Evolutionary conservation across 2,113 vertebrate genomes (phyloP), one percentile per base, ranked within the genome.

Genomic region (Lipophrys pholis): DNA sequence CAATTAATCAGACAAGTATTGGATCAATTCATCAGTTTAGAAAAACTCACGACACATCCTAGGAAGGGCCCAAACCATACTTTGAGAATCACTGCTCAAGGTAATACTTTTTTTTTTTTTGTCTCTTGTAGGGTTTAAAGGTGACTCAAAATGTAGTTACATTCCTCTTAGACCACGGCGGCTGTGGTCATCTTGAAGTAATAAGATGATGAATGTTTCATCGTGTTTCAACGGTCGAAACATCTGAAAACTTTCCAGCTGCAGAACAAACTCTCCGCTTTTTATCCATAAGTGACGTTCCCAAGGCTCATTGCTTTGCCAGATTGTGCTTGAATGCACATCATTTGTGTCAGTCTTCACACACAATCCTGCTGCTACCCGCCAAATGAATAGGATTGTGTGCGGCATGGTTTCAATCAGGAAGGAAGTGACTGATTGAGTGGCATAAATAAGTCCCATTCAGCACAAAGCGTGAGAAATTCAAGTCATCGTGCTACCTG

Each of bases 251-350:
- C 8, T 40, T 17, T 39, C 3, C 30, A 8, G 15, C 16, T 48
- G 42, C 16, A 40, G 8, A 54, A 36, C 11, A 15, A 8, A 15
- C 11, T 11, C 12, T 35, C 5, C 8, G 21, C 16, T 15, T 8
- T 9, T 49, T 2, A 30, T 58, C 36, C 6, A 50, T 30, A 35
- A 41, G 16, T 8, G 8, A 35, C 35, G 38, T 35, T 12, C n/a
- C 8, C 41, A 51, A 30, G 17, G 15, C 9, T 5, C 38, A 30
- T 8, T 39, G 5, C 11, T 58, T 57, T 4, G 7, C 30, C 6
- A 68, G 51, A 46, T 38, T 36, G 42, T 30, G 36, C 7, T 11
- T 40, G 12, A 68, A 68, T 10, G 30, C 39, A 52, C 38, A 52
- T 54, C 36, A 30, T 43, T 2, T 48, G 7, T 14, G 42, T 68